A percentile compares a stretch with the other conserved stretches of the same genome.
Conservation (phyloP, 2,797 vertebrate species). For the Gobio occitaniae region DNA sequence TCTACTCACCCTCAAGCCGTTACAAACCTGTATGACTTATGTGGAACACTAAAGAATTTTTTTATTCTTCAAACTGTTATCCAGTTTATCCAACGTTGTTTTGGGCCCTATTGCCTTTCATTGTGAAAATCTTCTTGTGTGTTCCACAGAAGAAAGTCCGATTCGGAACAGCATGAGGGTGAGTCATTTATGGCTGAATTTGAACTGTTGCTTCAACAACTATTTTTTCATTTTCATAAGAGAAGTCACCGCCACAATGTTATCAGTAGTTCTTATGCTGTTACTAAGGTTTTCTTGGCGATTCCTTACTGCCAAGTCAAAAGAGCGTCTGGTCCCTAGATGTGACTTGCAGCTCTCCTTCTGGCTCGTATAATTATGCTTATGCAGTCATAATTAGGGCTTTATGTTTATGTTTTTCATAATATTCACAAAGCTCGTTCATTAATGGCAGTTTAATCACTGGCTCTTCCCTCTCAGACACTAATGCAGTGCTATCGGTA, state of each 20-base stretch:
- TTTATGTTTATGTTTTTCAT: constrained; percentile 30
- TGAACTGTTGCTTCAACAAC: not conserved
- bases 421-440: constrained; percentile 32
- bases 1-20: not conserved
- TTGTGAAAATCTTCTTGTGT: not conserved
- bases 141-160: not conserved
- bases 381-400: constrained; percentile 30
- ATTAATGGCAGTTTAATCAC: constrained; percentile 41
- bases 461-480: constrained; percentile 13
- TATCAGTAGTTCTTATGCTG: not conserved
- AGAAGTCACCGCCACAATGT: not conserved
- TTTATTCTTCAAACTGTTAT: not conserved
- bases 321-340: not conserved
- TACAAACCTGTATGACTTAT: not conserved
- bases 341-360: not conserved
- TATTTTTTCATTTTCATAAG: not conserved
- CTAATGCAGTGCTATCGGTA: constrained; percentile 13
- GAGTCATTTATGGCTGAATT: not conserved
- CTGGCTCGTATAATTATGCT: constrained; percentile 10
- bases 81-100: not conserved
- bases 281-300: not conserved
- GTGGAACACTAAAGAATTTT: not conserved
- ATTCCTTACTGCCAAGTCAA: not conserved
- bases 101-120: not conserved
- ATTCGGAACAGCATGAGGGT: not conserved